phyloP scores from a whole-genome alignment of 2,113 vertebrate genomes.

The Thunnus maccoyii region DNA sequence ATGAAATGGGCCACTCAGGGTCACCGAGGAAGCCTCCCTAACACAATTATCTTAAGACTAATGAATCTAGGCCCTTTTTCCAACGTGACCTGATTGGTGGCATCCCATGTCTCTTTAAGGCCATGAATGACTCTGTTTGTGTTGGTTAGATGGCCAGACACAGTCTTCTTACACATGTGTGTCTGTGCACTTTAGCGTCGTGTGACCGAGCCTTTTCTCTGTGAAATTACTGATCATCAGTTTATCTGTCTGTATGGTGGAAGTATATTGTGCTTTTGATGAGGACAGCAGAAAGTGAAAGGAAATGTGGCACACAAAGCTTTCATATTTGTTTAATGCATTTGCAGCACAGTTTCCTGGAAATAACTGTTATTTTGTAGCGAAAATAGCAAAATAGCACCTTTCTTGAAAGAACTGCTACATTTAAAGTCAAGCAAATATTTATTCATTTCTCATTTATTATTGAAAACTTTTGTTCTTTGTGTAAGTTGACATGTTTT shows the following conservation, averaged over 20 bases:
- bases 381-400: not conserved
- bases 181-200: not conserved
- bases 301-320: not conserved
- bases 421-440: too few species aligned
- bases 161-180: constrained; percentile 21
- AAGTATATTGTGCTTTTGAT: not conserved
- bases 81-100: constrained; percentile 55
- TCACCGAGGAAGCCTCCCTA: not conserved
- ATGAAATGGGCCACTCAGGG: not conserved
- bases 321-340: not conserved
- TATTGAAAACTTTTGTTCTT: too few species aligned
- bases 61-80: constrained; percentile 28
- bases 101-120: constrained; percentile 48
- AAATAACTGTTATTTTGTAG: not conserved
- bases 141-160: constrained; percentile 9
- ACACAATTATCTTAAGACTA: constrained; percentile 26
- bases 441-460: not conserved
- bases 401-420: not conserved
- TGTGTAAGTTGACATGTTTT: too few species aligned
- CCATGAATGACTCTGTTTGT: constrained; percentile 48
- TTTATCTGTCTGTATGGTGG: not conserved
- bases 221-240: constrained; percentile 1
- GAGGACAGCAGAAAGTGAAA: not conserved
- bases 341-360: not conserved
- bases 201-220: not conserved